Evolutionary conservation across 2,113 vertebrate genomes (phyloP).

Genomic region (Grammomys dolichurus): DNA sequence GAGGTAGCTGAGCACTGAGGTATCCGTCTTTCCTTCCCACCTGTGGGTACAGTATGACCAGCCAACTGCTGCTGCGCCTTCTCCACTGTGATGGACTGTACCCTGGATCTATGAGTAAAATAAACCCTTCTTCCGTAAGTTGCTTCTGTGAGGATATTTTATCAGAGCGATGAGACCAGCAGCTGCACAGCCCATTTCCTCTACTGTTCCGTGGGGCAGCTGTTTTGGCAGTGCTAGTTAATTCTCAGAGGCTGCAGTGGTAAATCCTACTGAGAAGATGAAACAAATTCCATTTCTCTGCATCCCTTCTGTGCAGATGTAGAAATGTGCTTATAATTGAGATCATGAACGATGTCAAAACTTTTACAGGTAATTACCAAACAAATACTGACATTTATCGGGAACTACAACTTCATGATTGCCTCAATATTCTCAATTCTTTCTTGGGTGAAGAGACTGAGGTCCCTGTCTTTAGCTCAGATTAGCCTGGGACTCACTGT

Average conservation of each 20-base stretch:
- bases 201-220: neutral
- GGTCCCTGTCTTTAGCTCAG: neutral
- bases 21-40: neutral
- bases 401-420: neutral
- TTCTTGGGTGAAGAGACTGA: neutral
- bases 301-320: neutral
- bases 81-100: neutral
- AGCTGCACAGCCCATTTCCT: neutral
- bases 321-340: neutral
- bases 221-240: neutral
- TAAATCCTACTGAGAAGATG: neutral
- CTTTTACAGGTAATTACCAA: neutral
- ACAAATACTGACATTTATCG: neutral
- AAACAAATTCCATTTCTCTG: neutral
- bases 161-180: neutral
- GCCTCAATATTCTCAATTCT: conserved; percentile 1
- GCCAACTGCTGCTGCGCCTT: neutral
- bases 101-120: neutral
- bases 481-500: neutral
- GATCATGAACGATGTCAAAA: neutral
- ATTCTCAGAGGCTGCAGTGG: neutral
- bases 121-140: neutral
- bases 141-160: neutral
- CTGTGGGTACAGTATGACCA: neutral
- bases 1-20: neutral